A percentile compares a stretch with the other conserved stretches of the same genome.
Conservation (phyloP, 2,113 vertebrate genomes). For the Oplegnathus fasciatus region DNA sequence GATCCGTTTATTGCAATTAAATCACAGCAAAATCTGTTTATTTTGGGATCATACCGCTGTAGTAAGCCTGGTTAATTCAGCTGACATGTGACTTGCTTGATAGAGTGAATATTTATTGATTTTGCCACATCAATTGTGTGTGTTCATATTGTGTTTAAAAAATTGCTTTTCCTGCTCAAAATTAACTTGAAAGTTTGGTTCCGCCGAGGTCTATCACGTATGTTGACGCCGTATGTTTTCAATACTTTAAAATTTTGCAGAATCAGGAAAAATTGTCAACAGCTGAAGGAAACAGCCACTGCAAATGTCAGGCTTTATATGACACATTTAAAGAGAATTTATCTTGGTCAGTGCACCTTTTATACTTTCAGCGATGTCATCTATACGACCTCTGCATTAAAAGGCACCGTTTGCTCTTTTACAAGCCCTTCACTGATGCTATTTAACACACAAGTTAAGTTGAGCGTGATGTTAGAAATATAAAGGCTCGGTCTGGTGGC, state of each 20-base stretch:
- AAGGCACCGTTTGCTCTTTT: conserved; percentile 21
- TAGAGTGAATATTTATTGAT: too few relatives aligned
- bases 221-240: background rate
- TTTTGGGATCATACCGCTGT: too few relatives aligned
- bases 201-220: background rate
- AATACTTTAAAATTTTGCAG: conserved; percentile 11
- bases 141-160: background rate
- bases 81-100: too few relatives aligned
- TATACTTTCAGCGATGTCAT: background rate
- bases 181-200: background rate
- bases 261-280: background rate
- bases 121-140: too few relatives aligned
- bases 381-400: background rate
- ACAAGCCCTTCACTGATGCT: background rate
- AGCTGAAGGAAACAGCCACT: background rate
- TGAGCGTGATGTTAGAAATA: background rate
- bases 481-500: conserved; percentile 26
- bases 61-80: too few relatives aligned
- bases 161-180: background rate
- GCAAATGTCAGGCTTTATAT: background rate
- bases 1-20: too few relatives aligned
- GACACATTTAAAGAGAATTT: background rate
- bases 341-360: background rate
- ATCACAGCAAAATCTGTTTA: too few relatives aligned
- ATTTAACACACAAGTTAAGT: background rate